These are phyloP conservation scores for Amphiura filiformis DNA, from an alignment of 35 echinoderm and acorn worm genomes.

Conservation along the genomic window DNA sequence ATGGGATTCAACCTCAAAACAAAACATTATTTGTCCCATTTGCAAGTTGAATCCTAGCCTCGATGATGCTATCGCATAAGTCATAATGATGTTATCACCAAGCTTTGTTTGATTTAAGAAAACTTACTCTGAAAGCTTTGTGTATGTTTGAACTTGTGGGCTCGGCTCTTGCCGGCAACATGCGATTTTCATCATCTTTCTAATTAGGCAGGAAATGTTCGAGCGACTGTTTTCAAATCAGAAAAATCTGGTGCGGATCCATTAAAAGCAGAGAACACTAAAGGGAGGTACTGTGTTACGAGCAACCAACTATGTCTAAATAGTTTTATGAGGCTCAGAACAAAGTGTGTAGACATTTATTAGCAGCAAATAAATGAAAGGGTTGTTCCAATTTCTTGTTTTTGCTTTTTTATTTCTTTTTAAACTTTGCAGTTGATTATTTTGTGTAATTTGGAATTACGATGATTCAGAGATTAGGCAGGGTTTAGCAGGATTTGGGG, in stretches of 20 bases:
- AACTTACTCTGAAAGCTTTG: neutral
- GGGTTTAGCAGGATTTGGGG: neutral
- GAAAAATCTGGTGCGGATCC: neutral
- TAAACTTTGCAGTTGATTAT: neutral
- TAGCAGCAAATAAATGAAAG: neutral
- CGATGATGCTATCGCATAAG: neutral
- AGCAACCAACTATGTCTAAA: neutral
- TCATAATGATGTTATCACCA: constrained; percentile 1
- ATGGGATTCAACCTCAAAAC: no score
- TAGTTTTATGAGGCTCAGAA: neutral
- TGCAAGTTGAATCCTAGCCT: neutral
- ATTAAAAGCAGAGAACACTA: constrained; percentile 1
- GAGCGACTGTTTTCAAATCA: constrained; percentile 1
- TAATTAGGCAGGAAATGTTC: constrained; percentile 1
- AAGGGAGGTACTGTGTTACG: neutral
- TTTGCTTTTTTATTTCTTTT: neutral
- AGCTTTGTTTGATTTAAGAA: neutral
- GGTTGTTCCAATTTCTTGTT: neutral
- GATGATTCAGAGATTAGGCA: constrained; percentile 14
- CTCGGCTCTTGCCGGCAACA: neutral
- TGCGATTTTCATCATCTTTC: neutral
- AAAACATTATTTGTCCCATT: neutral
- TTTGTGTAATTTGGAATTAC: neutral
- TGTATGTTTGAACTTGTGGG: neutral
- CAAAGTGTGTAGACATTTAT: neutral